A percentile compares a stretch with the other conserved stretches of the same genome.
phyloP scores from a whole-genome alignment of 2,888 invertebrate species.

The Eupithecia insigniata region DNA sequence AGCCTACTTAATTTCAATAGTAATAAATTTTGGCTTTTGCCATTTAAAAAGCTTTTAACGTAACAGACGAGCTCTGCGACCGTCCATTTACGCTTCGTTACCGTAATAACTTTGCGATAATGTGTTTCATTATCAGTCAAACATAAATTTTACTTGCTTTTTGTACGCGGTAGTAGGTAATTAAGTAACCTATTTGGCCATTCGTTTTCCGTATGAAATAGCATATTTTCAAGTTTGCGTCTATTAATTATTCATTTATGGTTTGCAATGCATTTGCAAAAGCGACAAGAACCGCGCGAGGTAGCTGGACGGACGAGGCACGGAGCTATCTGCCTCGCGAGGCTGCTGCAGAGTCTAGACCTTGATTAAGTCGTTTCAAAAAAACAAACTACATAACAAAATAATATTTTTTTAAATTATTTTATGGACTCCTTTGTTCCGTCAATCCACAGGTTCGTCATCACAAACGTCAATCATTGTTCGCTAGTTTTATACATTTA shows the following conservation, averaged over 20 bases:
- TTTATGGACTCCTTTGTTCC: too few species aligned
- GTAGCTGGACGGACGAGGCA: too few species aligned
- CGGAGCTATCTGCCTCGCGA: neutral
- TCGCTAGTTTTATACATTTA: neutral
- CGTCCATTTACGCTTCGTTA: conserved; percentile 18
- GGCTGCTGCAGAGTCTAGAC: neutral
- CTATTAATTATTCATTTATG: neutral
- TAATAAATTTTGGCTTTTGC: conserved; percentile 23
- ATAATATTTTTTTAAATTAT: too few species aligned
- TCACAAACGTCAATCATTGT: neutral
- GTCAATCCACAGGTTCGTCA: too few species aligned
- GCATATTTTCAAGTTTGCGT: neutral
- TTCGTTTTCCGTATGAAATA: neutral
- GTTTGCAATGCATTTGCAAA: neutral
- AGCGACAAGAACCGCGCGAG: too few species aligned
- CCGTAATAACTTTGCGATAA: conserved; percentile 15
- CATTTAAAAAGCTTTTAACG: conserved; percentile 31
- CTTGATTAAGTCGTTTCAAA: too few species aligned
- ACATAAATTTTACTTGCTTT: neutral
- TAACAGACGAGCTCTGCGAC: conserved; percentile 16
- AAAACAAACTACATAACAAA: too few species aligned
- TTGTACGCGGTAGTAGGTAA: neutral
- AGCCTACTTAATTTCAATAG: conserved; percentile 19
- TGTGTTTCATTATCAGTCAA: conserved; percentile 9
- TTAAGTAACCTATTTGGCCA: neutral